Evolutionary conservation across 2,113 vertebrate species (phyloP).

Genomic region (Mesocricetus auratus): DNA sequence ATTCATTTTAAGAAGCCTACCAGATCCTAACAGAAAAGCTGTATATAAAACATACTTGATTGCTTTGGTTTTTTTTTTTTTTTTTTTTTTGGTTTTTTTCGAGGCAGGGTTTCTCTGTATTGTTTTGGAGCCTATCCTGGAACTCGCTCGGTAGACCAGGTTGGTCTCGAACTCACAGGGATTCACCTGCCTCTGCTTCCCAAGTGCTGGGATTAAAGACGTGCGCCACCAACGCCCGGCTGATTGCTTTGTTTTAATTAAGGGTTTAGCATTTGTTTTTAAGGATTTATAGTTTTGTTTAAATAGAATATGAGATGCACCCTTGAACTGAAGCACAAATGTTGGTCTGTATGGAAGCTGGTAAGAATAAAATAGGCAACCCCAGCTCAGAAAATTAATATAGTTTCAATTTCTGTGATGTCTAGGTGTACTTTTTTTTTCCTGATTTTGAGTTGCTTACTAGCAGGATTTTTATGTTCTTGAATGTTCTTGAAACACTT

Average conservation of each 20-base stretch:
- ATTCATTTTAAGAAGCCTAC: conserved; percentile 80
- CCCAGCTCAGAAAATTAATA: background rate
- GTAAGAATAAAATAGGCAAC: too few relatives aligned
- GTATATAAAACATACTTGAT: conserved; percentile 8
- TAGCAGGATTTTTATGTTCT: background rate
- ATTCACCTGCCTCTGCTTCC: too few relatives aligned
- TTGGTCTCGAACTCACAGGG: too few relatives aligned
- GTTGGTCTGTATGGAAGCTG: background rate
- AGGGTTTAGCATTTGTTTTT: conserved; percentile 23
- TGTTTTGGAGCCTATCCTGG: too few relatives aligned
- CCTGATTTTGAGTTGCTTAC: background rate
- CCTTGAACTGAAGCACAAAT: background rate
- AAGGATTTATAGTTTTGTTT: background rate
- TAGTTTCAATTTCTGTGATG: background rate
- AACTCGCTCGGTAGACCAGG: too few relatives aligned
- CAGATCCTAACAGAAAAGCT: conserved; percentile 74
- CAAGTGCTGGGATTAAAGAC: too few relatives aligned
- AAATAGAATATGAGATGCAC: background rate
- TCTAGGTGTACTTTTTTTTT: background rate
- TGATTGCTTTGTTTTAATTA: conserved; percentile 42
- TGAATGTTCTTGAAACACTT: background rate
- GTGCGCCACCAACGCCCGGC: too few relatives aligned
- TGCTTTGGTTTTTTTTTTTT: conserved; percentile 40
- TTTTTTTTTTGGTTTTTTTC: too few relatives aligned
- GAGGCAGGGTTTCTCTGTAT: too few relatives aligned